Evolutionary conservation across 2,888 invertebrate genomes (phyloP), one percentile per base, ranked within the genome.

Genomic region (Reticulitermes lucifugus): DNA sequence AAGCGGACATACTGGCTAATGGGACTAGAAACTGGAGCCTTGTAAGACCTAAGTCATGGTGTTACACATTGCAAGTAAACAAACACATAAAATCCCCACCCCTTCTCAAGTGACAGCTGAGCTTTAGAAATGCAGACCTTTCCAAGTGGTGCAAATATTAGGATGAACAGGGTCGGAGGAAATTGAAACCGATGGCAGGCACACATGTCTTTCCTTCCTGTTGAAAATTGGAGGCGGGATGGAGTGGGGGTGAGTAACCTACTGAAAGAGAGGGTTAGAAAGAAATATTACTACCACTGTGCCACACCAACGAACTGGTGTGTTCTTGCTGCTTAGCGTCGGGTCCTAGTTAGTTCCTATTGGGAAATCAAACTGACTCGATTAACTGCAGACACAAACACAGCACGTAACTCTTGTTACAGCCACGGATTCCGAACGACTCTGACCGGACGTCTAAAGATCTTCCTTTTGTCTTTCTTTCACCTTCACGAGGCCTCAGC

Each of bases 341-440:
- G 14, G 41, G 2, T 73, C 41, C 29, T 73, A 35, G 73, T 77
- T 77, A 77, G 46, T 51, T 77, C 77, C 77, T 77, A 43, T 46
- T 77, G 77, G 46, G 77, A 77, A 77, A 77, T 77, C 77, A 77
- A 77, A 77, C 46, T 77, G 43, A 77, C 46, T 77, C 77, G n/a
- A n/a, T 77, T 77, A 77, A 41, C 41, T 41, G 21, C 29, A 41
- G 73, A 14, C 35, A 21, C 25, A 18, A 29, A 73, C 73, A 73
- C 12, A 21, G 73, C 35, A 73, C 35, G 29, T 73, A 14, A 41
- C 12, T 29, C 73, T 18, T 41, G 73, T 41, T 29, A 73, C 14
- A 22, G 14, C 18, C 35, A 14, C 10, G 73, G 73, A 41, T 41
- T 21, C 41, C 4, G 14, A 41, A 41, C 41, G 6, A 18, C 14